Evolutionary conservation across 2,113 vertebrate genomes (phyloP), one percentile per base, ranked within the genome.

Genomic region (Solenodon paradoxus): DNA sequence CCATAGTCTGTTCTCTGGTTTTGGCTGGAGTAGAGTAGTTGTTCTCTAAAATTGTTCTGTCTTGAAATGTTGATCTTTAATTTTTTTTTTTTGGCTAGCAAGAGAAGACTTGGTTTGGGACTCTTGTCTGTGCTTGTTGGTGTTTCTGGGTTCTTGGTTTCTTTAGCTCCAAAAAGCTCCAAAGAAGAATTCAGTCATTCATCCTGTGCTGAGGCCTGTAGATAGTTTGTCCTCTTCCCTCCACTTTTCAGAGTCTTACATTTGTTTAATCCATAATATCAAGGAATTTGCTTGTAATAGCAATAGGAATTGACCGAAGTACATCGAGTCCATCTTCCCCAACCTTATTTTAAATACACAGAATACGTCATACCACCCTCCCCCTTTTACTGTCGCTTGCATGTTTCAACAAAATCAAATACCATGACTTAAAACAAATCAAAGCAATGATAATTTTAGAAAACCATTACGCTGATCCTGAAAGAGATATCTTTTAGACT

Each of bases 331-430:
- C 30, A 77, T 92, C 51, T 88, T 83, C 28, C 42, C 42, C 79
- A 40, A 35, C 95, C 71, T 83, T 94, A 49, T 92, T 90, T 95
- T 78, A 91, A 74, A 66, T 89, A 72, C 66, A 93, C 30, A 93
- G 47, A 95, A 87, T n/a, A n/a, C n/a, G n/a, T n/a, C n/a, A 87
- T 90, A 79, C 42, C 79, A 80, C 83, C 88, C 4, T 72, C 42
- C 8, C 35, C 64, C 61, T 16, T 0, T 53, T 93, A 75, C n/a
- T 97, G 61, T 66, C 79, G 86, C 68, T 91, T 91, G 49, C 49
- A 78, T 75, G 68, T 82, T 96, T 91, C 42, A 93, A 74, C 86
- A 16, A 92, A 93, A 75, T 96, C 66, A 85, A 95, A 88, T 95
- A 68, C 24, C 0, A 0, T 72, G 82, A 74, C 30, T 86, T 86